Evolutionary conservation across 1,140 invertebrate genomes (phyloP).

Genomic region (Drepana arcuata): DNA sequence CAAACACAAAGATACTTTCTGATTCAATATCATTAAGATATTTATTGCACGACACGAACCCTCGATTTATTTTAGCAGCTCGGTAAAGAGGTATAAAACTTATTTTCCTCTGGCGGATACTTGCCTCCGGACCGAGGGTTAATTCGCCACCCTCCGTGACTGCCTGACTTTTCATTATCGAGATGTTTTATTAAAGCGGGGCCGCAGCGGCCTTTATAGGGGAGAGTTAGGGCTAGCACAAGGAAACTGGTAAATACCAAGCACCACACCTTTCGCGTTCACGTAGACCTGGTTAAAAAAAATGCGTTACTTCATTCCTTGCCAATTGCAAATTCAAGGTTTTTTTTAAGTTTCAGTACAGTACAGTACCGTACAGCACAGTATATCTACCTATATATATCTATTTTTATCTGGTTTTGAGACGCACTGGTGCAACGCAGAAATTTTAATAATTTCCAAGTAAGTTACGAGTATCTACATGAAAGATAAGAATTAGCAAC

Average conservation of each 20-base stretch:
- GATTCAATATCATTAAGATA: conserved; percentile 70
- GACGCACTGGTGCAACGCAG: no score
- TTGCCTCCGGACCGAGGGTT: conserved; percentile 33
- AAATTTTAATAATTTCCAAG: no score
- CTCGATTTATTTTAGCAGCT: conserved; percentile 50
- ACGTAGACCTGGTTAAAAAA: no score
- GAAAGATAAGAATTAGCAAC: no score
- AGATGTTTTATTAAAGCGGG: conserved; percentile 71
- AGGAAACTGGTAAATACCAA: no score
- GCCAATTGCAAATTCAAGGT: no score
- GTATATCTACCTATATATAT: no score
- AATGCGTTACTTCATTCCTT: no score
- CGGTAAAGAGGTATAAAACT: conserved; percentile 33
- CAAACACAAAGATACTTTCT: conserved; percentile 54
- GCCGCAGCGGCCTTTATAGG: conserved; percentile 27
- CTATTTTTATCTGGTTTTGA: no score
- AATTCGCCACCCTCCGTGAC: conserved; percentile 64
- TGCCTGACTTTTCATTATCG: conserved; percentile 71
- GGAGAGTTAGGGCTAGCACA: conserved; percentile 50
- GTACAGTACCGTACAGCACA: no score
- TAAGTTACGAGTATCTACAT: no score
- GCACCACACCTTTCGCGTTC: no score
- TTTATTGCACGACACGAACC: conserved; percentile 46
- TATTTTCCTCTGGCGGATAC: conserved; percentile 29
- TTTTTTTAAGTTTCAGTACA: conserved; percentile 3